These are phyloP conservation scores for Solenodon paradoxus DNA, from an alignment of 2,113 vertebrate genomes.

Conservation along the genomic window DNA sequence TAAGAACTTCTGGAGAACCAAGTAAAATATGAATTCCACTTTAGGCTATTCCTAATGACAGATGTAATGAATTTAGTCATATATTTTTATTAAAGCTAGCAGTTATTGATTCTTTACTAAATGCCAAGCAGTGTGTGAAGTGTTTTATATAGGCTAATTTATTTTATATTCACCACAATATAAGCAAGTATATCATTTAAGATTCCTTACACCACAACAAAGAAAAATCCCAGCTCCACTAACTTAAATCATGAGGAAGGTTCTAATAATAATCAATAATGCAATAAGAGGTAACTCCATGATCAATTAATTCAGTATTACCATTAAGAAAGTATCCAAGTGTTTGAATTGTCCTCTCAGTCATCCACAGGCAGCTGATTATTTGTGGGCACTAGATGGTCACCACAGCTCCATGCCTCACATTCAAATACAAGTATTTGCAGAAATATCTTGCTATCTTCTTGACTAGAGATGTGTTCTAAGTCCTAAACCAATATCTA, in stretches of 20 bases:
- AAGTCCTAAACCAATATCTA: neutral
- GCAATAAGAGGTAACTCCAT: neutral
- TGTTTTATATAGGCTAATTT: conserved; percentile 34
- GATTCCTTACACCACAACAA: neutral
- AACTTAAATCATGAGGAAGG: neutral
- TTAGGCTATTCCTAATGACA: neutral
- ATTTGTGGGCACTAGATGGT: neutral
- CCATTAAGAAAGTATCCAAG: neutral
- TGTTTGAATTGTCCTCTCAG: neutral
- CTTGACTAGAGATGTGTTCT: neutral
- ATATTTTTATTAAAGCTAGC: conserved; percentile 45
- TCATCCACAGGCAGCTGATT: neutral
- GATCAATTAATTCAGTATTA: too few species aligned
- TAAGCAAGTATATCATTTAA: neutral
- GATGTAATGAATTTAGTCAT: conserved; percentile 20
- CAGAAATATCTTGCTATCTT: neutral
- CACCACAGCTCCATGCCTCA: neutral
- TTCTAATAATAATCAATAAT: neutral
- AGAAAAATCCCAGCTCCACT: neutral
- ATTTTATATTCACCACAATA: neutral
- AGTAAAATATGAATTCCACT: conserved; percentile 31
- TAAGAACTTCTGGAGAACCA: conserved; percentile 43
- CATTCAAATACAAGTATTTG: neutral
- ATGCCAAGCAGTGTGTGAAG: neutral
- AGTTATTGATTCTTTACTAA: conserved; percentile 49